A percentile compares a stretch with the other conserved stretches of the same genome.
Conservation (phyloP, 2,113 vertebrate genomes). For the Antennarius striatus region DNA sequence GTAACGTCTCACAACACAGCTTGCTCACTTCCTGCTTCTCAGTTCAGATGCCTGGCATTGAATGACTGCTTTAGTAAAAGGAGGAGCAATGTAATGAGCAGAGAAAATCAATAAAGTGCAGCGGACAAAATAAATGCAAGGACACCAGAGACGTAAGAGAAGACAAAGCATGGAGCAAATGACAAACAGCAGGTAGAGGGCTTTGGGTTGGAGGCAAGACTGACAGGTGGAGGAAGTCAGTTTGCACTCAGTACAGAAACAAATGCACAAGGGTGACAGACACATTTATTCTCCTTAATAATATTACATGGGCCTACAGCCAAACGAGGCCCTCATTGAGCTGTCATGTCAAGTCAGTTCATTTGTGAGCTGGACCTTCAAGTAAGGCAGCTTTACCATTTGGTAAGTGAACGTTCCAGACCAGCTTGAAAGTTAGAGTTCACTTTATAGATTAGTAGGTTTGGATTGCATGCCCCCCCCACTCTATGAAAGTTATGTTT, state of each 20-base stretch:
- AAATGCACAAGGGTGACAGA: slow-evolving; percentile 18
- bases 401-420: too few relatives aligned
- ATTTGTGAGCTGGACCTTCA: too few relatives aligned
- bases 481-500: too few relatives aligned
- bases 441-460: too few relatives aligned
- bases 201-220: slow-evolving; percentile 10
- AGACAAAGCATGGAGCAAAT: neutral
- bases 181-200: slow-evolving; percentile 21
- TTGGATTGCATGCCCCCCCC: too few relatives aligned
- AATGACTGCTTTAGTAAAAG: slow-evolving; percentile 3
- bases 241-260: neutral
- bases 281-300: too few relatives aligned
- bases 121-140: neutral
- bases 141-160: neutral
- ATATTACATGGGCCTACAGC: too few relatives aligned
- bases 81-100: neutral
- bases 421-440: too few relatives aligned
- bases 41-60: neutral
- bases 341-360: too few relatives aligned
- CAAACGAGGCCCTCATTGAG: too few relatives aligned
- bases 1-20: slow-evolving; percentile 11
- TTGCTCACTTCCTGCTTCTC: slow-evolving; percentile 12
- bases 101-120: neutral
- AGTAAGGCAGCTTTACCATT: too few relatives aligned
- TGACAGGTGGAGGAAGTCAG: slow-evolving; percentile 29